Evolutionary conservation across 2,113 vertebrate genomes (phyloP).

Genomic region (Malurus alboscapulatus): DNA sequence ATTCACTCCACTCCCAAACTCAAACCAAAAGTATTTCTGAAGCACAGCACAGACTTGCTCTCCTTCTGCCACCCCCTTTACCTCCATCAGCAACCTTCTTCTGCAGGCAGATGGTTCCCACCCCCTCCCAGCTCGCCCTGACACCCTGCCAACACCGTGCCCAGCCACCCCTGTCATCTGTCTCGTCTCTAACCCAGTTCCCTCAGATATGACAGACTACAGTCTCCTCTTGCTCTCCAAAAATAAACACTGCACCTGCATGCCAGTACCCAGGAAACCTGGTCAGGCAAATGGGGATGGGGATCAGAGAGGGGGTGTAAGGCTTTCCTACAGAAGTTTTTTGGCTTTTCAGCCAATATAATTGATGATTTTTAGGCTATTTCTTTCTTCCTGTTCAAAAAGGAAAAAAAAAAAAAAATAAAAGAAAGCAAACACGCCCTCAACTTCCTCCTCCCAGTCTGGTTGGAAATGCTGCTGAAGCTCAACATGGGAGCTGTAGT

Average conservation of each 20-base stretch:
- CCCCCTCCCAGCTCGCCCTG: conserved; percentile 29
- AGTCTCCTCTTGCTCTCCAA: conserved; percentile 22
- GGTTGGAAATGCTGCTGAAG: not conserved
- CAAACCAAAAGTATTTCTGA: not conserved
- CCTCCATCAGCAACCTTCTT: conserved; percentile 1
- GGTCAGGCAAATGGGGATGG: not conserved
- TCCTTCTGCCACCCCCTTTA: conserved; percentile 10
- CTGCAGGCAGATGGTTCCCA: conserved; percentile 57
- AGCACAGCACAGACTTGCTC: not conserved
- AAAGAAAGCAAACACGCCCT: not conserved
- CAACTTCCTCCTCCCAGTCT: not conserved
- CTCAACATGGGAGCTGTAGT: not conserved
- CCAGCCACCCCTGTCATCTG: conserved; percentile 38
- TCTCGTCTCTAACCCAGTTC: conserved; percentile 37
- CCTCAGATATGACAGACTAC: conserved; percentile 47
- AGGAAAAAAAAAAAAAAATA: too few species aligned
- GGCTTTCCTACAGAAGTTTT: not conserved
- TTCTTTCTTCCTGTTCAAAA: not conserved
- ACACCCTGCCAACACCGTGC: conserved; percentile 52
- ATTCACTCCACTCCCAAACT: not conserved
- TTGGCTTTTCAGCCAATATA: not conserved
- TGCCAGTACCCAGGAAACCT: not conserved
- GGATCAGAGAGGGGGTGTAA: not conserved
- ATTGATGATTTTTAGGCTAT: not conserved
- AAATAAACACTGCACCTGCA: not conserved